These are phyloP conservation scores for Lycopodina hypogea DNA, from an alignment of 37 sponge, comb jelly and placozoan genomes.

Conservation along the genomic window DNA sequence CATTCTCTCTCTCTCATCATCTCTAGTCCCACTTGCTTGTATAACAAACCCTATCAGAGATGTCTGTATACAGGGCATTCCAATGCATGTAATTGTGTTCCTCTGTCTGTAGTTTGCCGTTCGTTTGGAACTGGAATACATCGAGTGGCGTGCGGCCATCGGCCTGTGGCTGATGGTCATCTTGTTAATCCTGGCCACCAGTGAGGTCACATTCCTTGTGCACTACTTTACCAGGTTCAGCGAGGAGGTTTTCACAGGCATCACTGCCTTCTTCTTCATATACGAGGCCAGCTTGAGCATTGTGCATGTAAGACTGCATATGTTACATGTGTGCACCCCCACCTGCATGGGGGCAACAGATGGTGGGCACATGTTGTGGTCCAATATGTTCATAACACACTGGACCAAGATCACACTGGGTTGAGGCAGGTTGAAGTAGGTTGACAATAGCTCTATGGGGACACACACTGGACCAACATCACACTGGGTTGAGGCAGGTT, in stretches of 20 bases:
- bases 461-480: no score
- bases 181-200: conserved; percentile 42
- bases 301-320: conserved; percentile 1
- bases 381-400: not conserved
- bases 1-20: no score
- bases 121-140: conserved; percentile 34
- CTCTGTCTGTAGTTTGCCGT: conserved; percentile 14
- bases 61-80: no score
- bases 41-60: no score
- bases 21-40: no score
- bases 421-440: no score
- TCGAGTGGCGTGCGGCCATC: conserved; percentile 69
- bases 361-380: not conserved
- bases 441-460: no score
- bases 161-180: conserved; percentile 74
- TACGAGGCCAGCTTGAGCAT: conserved; percentile 49
- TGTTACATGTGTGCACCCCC: not conserved
- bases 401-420: no score
- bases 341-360: not conserved
- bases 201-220: conserved; percentile 60
- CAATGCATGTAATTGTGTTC: no score
- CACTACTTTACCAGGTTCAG: conserved; percentile 74
- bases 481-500: no score
- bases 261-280: conserved; percentile 68
- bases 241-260: conserved; percentile 80